Percentiles rank a stretch among this genome's conserved stretches.
These are phyloP conservation scores for Tenrec ecaudatus DNA, from an alignment of 2,113 vertebrate species.

Conservation along the genomic window DNA sequence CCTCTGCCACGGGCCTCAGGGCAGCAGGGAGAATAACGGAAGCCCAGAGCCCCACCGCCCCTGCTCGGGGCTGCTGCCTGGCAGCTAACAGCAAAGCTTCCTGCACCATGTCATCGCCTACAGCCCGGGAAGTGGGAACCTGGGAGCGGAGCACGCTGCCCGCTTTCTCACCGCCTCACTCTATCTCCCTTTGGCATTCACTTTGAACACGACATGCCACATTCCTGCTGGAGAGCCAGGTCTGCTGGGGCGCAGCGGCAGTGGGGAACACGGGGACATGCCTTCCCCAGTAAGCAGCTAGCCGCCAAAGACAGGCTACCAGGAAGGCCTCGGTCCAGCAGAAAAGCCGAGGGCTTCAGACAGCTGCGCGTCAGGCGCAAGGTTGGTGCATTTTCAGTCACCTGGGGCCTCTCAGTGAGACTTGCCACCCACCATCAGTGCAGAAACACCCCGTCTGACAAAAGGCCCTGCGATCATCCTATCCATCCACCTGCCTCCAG, in stretches of 20 bases:
- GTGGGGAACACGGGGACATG: background rate
- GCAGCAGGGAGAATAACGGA: background rate
- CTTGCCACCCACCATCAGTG: too few species aligned
- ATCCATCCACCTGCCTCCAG: background rate
- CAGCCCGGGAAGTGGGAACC: background rate
- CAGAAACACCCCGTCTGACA: background rate
- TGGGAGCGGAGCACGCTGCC: background rate
- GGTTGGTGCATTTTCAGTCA: background rate
- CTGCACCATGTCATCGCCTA: background rate
- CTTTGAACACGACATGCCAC: background rate
- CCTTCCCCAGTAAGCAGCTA: background rate
- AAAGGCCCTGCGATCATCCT: background rate
- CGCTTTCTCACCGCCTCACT: background rate
- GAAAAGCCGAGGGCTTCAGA: background rate
- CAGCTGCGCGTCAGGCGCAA: background rate
- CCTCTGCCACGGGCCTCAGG: background rate
- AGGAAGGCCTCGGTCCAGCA: background rate
- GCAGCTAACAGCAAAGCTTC: background rate
- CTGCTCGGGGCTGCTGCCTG: background rate
- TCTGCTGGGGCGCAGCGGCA: rapidly evolving
- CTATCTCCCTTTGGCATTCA: background rate
- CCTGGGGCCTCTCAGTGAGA: background rate
- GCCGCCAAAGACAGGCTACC: background rate
- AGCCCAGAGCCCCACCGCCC: background rate
- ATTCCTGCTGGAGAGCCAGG: background rate